Conservation (phyloP, 2,113 vertebrate species). For the Seriola quinqueradiata region DNA sequence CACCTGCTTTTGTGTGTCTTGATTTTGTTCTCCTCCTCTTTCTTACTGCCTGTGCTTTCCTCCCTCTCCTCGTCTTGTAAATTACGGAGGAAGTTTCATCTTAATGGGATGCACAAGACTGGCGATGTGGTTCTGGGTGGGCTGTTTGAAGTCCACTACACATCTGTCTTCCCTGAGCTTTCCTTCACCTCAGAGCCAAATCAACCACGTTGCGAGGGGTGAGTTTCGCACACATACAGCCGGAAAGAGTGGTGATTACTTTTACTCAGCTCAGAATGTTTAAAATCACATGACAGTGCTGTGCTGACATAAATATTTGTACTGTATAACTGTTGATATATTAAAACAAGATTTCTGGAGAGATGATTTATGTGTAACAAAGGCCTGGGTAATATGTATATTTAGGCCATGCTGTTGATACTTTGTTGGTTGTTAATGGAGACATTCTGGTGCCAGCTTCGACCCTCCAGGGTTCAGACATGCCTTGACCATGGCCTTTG, state of each 20-base stretch:
- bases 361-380: neutral
- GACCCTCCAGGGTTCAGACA: constrained; percentile 56
- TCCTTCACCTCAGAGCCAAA: constrained; percentile 70
- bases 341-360: neutral
- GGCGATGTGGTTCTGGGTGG: constrained; percentile 73
- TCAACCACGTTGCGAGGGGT: constrained; percentile 37
- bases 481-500: constrained; percentile 64
- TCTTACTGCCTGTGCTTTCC: constrained; percentile 3
- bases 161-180: constrained; percentile 58
- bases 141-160: constrained; percentile 72
- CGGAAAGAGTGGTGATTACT: neutral
- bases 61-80: constrained; percentile 16
- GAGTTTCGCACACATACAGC: constrained; percentile 38
- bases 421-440: neutral
- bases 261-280: neutral
- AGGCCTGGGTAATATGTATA: neutral
- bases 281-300: neutral
- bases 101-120: constrained; percentile 61
- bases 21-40: constrained; percentile 8
- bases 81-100: constrained; percentile 3
- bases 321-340: neutral
- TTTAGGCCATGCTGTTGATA: neutral
- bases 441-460: constrained; percentile 51
- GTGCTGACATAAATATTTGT: neutral
- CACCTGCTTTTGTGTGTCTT: constrained; percentile 16